Evolutionary conservation across 2,797 vertebrate genomes (phyloP), one percentile per base, ranked within the genome.

Genomic region (Melanotaenia parkinsoni): DNA sequence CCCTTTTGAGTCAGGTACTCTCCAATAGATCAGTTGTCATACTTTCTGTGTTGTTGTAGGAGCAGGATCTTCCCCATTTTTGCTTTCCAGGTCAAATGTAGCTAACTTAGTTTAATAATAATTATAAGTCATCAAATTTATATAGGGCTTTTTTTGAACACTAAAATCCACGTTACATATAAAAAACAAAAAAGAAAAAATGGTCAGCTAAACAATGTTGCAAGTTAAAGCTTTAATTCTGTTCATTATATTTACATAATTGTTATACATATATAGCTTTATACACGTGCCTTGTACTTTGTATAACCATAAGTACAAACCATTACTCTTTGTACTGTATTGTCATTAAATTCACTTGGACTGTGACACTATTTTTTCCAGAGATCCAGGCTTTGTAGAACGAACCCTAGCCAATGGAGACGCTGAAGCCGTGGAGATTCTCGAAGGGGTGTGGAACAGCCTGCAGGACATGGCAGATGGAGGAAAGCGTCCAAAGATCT

Each of bases 351-450:
- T 62, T 26, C 28, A 20, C 78, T n/a, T n/a, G 1, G 33, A 43
- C 56, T 60, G 14, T n/a, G 69, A 35, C 24, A 1, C 1, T 75
- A 4, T 51, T 63, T 81, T 59, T 32, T 90, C 50, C 86, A 98
- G 97, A n/a, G 91, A 95, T 43, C 30, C 32, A 0, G 51, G 59
- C 8, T 96, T 96, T 76, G 77, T 84, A 4, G 72, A 91, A 72
- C 81, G 72, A 20, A 89, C 86, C 32, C 82, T 86, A 0, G 38
- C 76, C 43, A 91, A 81, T 1, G 91, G 90, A 14, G 87, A 75
- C 0, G 45, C 72, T 1, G 91, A 95, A 81, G 91, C 89, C 51
- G 76, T 94, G 76, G 91, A 94, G 70, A 82, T 94, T 8, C 86
- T 96, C 67, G 72, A 89, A 53, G 91, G 58, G 1, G 88, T 96